Base-by-base conservation (phyloP, 2,797 vertebrate species). In the Hypotaenidia okinawae region DNA sequence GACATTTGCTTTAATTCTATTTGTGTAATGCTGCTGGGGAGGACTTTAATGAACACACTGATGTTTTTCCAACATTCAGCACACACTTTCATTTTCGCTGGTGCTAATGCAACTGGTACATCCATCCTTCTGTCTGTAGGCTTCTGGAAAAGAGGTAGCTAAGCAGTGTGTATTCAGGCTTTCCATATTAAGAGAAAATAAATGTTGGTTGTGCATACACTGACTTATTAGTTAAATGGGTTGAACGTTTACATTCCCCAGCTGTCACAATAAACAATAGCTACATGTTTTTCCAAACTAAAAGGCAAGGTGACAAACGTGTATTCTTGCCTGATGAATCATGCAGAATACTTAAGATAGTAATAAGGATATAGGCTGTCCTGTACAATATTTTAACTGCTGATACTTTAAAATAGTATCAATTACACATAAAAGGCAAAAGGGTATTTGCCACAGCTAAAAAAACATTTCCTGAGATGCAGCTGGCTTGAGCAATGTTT, bases 181-280 rank as follows among this genome's bases (percentile, higher is more conserved):
- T 68, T 87, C 89, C 49, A 55, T 86, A 79, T 61, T 94, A 81
- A 84, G 33, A 78, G 74, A 92, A 93, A 84, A 91, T 45, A 95
- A 81, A 91, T 90, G 54, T 89, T 74, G 52, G 54, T 93, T 87
- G 72, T 94, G 27, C 62, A 35, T 80, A 62, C 33, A 25, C 58
- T 54, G 88, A 89, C 49, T 91, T 93, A 77, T 74, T 95, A 82
- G 89, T 79, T 89, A 93, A 93, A 80, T 68, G 57, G 68, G 59
- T 91, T 55, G 70, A 89, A 84, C 49, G 52, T 25, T 94, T 94
- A 33, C 0, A 37, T 86, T 89, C 93, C 62, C n/a, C 62, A 87
- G 52, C 63, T 95, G 80, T 74, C 75, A 39, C 57, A 81, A 41
- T 82, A 92, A 94, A 78, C 74, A 68, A 74, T 70, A 70, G 45